phyloP scores from a whole-genome alignment of 2,113 vertebrate genomes.

The Lampris incognitus region DNA sequence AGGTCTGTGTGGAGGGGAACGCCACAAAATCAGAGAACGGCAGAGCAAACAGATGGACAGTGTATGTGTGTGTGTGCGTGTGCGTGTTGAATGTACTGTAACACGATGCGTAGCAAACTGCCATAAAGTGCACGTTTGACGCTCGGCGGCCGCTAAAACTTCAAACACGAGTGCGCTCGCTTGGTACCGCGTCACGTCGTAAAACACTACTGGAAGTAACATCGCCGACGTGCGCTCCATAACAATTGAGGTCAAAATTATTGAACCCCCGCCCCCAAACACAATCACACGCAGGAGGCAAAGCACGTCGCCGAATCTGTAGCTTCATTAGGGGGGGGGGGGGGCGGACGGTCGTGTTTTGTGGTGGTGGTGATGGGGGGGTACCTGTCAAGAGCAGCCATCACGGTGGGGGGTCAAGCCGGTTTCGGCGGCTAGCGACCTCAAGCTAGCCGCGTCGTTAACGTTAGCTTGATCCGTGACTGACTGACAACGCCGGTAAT shows the following conservation, averaged over 20 bases:
- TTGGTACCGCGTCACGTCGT: not conserved
- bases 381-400: slow-evolving; percentile 7
- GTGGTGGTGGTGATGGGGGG: not conserved
- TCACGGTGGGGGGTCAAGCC: not conserved
- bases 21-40: slow-evolving; percentile 23
- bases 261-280: not conserved
- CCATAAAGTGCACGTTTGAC: not conserved
- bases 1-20: slow-evolving; percentile 85
- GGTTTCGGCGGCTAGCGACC: not conserved
- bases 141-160: not conserved
- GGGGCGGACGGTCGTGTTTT: not conserved
- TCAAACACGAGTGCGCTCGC: not conserved
- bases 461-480: no score
- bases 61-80: not conserved
- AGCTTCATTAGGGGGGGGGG: not conserved
- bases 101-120: slow-evolving; percentile 6
- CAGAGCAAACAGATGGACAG: slow-evolving; percentile 15
- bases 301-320: not conserved
- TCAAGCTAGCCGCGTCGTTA: no score
- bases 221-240: no score
- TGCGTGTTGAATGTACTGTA: slow-evolving; percentile 20
- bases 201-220: not conserved
- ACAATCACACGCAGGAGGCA: not conserved
- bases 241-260: no score
- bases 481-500: no score